phyloP scores from a whole-genome alignment of 2,113 vertebrate species.

The Podilymbus podiceps region DNA sequence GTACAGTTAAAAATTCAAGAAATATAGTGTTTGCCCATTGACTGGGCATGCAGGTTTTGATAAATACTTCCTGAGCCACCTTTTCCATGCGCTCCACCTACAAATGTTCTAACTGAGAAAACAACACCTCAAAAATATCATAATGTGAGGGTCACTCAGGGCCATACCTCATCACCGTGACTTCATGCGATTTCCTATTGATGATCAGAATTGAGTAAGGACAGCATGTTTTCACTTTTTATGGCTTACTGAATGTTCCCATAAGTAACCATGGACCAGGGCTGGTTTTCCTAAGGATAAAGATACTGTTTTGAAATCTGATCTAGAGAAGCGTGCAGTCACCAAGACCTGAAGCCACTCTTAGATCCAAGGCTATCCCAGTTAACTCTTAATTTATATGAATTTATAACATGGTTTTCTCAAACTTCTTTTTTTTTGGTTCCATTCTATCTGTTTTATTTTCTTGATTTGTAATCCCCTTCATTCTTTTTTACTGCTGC shows the following conservation, averaged over 20 bases:
- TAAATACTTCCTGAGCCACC: background rate
- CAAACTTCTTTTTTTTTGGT: background rate
- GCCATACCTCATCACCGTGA: rapidly evolving
- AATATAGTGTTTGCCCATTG: background rate
- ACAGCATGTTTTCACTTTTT: background rate
- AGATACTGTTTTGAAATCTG: background rate
- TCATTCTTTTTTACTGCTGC: background rate
- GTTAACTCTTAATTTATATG: background rate
- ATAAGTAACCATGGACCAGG: background rate
- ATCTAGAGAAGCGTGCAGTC: background rate
- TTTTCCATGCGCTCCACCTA: background rate
- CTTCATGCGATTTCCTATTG: background rate
- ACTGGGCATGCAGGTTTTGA: background rate
- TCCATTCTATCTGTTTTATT: background rate
- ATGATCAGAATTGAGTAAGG: background rate
- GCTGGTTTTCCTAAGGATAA: background rate
- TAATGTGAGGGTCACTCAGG: background rate
- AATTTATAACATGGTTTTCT: background rate
- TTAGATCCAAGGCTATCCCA: background rate
- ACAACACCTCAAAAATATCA: background rate
- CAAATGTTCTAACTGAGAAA: background rate
- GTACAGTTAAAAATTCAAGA: background rate
- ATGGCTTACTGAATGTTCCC: background rate
- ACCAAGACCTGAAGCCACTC: background rate
- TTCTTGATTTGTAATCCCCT: background rate